Evolutionary conservation across 2,113 vertebrate species (phyloP).

Genomic region (Xenopus borealis): DNA sequence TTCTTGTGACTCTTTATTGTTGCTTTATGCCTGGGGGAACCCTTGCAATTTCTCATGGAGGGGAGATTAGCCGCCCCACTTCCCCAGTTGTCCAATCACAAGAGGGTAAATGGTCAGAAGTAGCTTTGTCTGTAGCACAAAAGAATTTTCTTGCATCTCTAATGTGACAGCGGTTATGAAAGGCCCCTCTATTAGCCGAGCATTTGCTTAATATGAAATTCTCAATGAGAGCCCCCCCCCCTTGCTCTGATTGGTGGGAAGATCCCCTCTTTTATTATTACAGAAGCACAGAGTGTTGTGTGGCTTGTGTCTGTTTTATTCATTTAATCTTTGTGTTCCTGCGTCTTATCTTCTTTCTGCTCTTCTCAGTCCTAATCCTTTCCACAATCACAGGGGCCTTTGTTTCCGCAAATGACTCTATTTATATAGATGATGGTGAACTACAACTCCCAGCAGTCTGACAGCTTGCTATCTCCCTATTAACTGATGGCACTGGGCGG

Average conservation of each 20-base stretch:
- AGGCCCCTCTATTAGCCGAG: conserved; percentile 10
- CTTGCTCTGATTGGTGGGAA: background rate
- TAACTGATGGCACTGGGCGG: no score
- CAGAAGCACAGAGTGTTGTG: no score
- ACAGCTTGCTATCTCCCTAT: no score
- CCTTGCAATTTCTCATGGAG: no score
- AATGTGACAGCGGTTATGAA: background rate
- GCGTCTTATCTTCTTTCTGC: background rate
- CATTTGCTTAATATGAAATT: conserved; percentile 14
- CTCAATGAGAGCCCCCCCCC: background rate
- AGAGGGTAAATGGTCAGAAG: conserved; percentile 9
- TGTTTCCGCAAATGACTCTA: conserved; percentile 19
- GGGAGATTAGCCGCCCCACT: no score
- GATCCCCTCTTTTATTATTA: background rate
- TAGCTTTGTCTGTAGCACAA: background rate
- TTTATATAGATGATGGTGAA: background rate
- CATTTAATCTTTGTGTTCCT: background rate
- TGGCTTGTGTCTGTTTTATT: no score
- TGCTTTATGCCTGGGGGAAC: no score
- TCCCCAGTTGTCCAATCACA: background rate
- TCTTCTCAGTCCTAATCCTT: background rate
- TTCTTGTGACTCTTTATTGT: no score
- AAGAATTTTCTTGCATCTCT: background rate
- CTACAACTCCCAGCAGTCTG: no score
- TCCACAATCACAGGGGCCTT: background rate